phyloP scores from a whole-genome alignment of 2,888 invertebrate species.

The Barypeithes pellucidus region DNA sequence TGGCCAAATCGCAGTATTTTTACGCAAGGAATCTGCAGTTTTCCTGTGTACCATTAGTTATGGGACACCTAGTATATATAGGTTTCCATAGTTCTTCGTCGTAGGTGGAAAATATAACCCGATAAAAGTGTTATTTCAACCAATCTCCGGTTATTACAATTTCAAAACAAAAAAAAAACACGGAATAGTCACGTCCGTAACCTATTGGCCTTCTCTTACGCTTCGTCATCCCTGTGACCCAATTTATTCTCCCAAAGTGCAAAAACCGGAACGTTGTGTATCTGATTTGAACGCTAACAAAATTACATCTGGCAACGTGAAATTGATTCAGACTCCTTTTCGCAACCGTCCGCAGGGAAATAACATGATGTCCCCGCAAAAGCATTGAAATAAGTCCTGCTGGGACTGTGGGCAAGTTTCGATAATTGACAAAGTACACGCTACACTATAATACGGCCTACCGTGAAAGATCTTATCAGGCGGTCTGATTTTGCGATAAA shows the following conservation, averaged over 20 bases:
- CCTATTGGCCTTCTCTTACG: slow-evolving; percentile 19
- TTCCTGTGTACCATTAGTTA: too few relatives aligned
- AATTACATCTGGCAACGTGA: slow-evolving; percentile 53
- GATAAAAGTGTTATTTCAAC: neutral
- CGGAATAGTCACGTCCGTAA: neutral
- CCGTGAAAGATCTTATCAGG: slow-evolving; percentile 34
- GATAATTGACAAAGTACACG: slow-evolving; percentile 64
- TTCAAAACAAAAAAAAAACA: slow-evolving; percentile 1
- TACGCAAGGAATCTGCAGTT: too few relatives aligned
- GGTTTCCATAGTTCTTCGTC: too few relatives aligned
- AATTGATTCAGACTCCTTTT: slow-evolving; percentile 54
- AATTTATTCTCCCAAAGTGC: slow-evolving; percentile 31
- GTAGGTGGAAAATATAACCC: neutral
- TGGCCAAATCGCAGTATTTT: too few relatives aligned
- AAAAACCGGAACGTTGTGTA: slow-evolving; percentile 40
- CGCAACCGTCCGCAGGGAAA: slow-evolving; percentile 62
- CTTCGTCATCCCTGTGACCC: slow-evolving; percentile 15
- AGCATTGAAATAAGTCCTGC: slow-evolving; percentile 63
- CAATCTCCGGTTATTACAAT: neutral
- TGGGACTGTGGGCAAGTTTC: slow-evolving; percentile 61
- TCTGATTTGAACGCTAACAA: slow-evolving; percentile 53
- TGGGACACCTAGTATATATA: too few relatives aligned
- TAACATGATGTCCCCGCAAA: slow-evolving; percentile 67
- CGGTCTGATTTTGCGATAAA: slow-evolving; percentile 33
- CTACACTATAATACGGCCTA: slow-evolving; percentile 39